Evolutionary conservation across 2,888 invertebrate genomes (phyloP), one percentile per base, ranked within the genome.

Genomic region (Leucophora obtusa): DNA sequence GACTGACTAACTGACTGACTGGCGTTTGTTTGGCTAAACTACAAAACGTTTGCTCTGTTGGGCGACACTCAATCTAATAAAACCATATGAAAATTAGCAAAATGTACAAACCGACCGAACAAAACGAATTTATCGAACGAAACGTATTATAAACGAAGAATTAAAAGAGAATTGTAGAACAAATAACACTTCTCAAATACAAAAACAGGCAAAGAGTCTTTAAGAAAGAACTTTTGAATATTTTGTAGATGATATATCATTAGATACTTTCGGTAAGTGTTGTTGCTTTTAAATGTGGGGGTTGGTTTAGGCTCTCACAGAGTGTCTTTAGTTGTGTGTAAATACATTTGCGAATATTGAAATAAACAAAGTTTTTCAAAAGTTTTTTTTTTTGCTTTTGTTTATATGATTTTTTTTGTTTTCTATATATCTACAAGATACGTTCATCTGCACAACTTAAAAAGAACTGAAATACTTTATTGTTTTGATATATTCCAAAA

Each of bases 381-480:
- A 50, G 18, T 50, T 71, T 66, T 56, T 62, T 21, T 63, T 65
- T 38, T 14, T 51, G 8, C 38, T 43, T 65, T 24, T 65, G n/a
- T 70, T 70, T 79, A 66, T 79, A 60, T 58, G 7, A 14, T 21
- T 54, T 59, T 68, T 53, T 60, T 35, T 56, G n/a, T 60, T 65
- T 66, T 54, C 10, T 38, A 59, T 33, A 17, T 17, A 60, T 11
- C 59, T 69, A 58, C 62, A 63, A 73, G 65, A 81, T 77, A 77
- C 83, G 83, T 71, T 76, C 82, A 70, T 81, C 79, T 73, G 79
- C 79, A 82, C 79, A 81, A 82, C 83, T 81, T 79, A 77, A 79
- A 81, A 79, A 74, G 79, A 83, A 83, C 83, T 83, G 77, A 83
- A 73, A 51, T 28, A 70, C 77, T 21, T 58, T 43, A 51, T 60